These are phyloP conservation scores for Physocephala rufipes DNA, from an alignment of 2,888 invertebrate species.

Conservation along the genomic window DNA sequence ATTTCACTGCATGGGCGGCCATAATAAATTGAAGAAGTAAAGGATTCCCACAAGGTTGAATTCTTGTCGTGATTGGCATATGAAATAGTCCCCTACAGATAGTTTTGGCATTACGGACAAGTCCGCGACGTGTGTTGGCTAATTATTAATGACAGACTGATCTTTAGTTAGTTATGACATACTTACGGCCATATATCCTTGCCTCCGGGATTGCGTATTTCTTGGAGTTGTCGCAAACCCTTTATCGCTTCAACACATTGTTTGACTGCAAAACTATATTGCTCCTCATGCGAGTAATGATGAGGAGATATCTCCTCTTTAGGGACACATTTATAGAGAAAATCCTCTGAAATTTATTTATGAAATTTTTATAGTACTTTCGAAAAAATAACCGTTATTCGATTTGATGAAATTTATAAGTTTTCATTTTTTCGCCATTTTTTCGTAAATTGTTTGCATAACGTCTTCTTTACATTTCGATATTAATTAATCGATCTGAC, in stretches of 20 bases:
- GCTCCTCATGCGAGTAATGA: constrained; percentile 55
- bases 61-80: not conserved
- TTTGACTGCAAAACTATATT: constrained; percentile 48
- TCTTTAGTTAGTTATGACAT: not conserved
- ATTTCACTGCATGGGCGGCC: constrained; percentile 88
- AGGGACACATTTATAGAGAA: constrained; percentile 42
- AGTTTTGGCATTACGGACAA: not conserved
- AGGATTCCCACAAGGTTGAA: constrained; percentile 57
- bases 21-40: constrained; percentile 83
- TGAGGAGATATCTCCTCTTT: constrained; percentile 41
- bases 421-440: not conserved
- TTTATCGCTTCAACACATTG: constrained; percentile 68
- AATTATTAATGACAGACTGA: not conserved
- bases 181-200: constrained; percentile 59
- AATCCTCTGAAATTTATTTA: constrained; percentile 41
- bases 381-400: not conserved
- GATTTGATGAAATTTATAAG: not conserved
- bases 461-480: not conserved
- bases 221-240: constrained; percentile 76
- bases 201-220: constrained; percentile 69
- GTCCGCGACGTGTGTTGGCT: not conserved
- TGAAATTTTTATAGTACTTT: no score
- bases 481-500: no score
- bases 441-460: not conserved
- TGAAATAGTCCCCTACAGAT: not conserved